Evolutionary conservation across 2,113 vertebrate species (phyloP).

Genomic region (Ptilorrhoa leucosticta): DNA sequence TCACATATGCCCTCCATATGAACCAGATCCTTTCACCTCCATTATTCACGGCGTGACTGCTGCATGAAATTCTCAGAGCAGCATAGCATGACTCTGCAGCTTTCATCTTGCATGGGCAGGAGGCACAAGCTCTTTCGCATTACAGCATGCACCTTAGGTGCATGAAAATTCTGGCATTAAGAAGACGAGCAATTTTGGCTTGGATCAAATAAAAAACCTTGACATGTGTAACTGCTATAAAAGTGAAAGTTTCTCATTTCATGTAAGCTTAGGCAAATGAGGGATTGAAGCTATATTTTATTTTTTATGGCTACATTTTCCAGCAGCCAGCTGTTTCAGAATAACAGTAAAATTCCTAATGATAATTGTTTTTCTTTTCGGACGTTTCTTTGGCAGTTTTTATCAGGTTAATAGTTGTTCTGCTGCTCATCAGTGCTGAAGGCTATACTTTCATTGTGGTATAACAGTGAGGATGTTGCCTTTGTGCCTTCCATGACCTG

Average conservation of each 20-base stretch:
- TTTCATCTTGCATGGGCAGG: not conserved
- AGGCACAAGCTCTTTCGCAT: not conserved
- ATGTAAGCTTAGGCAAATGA: slow-evolving; percentile 61
- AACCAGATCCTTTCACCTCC: slow-evolving; percentile 1
- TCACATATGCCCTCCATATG: not conserved
- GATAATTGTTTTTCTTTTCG: slow-evolving; percentile 38
- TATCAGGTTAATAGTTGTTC: slow-evolving; percentile 1
- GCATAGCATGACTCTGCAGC: not conserved
- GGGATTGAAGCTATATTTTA: slow-evolving; percentile 47
- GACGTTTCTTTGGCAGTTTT: slow-evolving; percentile 44
- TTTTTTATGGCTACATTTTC: slow-evolving; percentile 56
- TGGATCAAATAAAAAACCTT: not conserved
- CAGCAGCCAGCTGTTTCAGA: slow-evolving; percentile 59
- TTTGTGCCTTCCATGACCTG: not conserved
- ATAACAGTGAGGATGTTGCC: not conserved
- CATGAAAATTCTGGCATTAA: not conserved
- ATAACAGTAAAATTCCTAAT: slow-evolving; percentile 64
- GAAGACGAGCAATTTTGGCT: not conserved
- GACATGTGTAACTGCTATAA: not conserved
- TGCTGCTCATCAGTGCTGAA: not conserved
- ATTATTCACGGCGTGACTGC: not conserved
- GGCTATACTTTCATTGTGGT: not conserved
- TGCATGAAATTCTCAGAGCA: not conserved
- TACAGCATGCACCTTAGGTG: not conserved
- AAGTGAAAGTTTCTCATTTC: slow-evolving; percentile 58